Evolutionary conservation across 1,140 invertebrate genomes (phyloP).

Genomic region (Halictus rubicundus): DNA sequence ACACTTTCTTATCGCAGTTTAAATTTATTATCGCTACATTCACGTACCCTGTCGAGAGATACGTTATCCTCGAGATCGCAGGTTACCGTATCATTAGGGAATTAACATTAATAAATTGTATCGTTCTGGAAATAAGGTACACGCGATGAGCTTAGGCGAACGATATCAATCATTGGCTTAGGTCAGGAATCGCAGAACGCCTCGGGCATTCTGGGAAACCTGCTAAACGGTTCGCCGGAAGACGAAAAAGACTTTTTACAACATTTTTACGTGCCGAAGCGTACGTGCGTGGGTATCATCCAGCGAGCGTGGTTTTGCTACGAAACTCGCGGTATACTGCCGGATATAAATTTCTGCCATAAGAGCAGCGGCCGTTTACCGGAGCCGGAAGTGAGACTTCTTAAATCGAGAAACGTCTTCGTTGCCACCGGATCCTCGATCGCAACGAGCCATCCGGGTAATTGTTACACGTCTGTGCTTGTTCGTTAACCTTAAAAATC

Average conservation of each 20-base stretch:
- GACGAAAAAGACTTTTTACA: not conserved
- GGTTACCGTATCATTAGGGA: no score
- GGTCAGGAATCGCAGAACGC: not conserved
- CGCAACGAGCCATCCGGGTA: not conserved
- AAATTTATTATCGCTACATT: no score
- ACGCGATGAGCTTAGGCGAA: no score
- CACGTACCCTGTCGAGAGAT: no score
- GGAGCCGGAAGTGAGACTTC: not conserved
- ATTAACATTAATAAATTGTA: no score
- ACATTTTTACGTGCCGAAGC: not conserved
- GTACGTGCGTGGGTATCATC: conserved; percentile 13
- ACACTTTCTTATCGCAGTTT: no score
- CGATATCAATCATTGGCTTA: not conserved
- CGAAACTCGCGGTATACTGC: not conserved
- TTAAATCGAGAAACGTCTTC: not conserved
- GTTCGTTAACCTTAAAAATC: no score
- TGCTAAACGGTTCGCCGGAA: no score
- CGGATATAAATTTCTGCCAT: not conserved
- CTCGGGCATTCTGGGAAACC: not conserved
- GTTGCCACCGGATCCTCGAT: not conserved
- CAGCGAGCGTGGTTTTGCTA: not conserved
- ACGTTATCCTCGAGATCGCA: no score
- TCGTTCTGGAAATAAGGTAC: no score
- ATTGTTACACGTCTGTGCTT: not conserved
- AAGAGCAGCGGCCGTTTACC: not conserved